Percentiles rank a stretch among this genome's conserved stretches.
Conservation (phyloP, 2,888 invertebrate species). For the Panopea generosa region DNA sequence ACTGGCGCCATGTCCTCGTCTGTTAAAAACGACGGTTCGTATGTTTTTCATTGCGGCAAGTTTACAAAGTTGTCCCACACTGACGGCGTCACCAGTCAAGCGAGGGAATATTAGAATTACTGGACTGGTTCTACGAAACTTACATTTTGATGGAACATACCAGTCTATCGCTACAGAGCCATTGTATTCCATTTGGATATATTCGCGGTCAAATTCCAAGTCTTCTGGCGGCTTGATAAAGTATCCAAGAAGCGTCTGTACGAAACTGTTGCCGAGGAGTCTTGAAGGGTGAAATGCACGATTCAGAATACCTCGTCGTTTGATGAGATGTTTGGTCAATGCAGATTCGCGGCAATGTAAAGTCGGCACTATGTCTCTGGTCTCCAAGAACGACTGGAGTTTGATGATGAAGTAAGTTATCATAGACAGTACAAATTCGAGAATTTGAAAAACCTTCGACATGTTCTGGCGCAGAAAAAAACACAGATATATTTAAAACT, state of each 20-base stretch:
- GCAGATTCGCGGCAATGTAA: constrained; percentile 78
- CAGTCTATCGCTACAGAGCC: constrained; percentile 82
- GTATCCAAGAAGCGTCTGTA: constrained; percentile 76
- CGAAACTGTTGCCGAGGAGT: constrained; percentile 70
- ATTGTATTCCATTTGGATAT: constrained; percentile 79
- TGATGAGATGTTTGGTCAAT: constrained; percentile 74
- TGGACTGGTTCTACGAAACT: constrained; percentile 62
- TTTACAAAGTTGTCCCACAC: constrained; percentile 65
- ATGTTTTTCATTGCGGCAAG: constrained; percentile 70
- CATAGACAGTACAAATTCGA: no score
- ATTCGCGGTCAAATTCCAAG: constrained; percentile 76
- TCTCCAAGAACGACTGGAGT: not conserved
- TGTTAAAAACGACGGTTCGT: constrained; percentile 79
- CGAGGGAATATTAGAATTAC: constrained; percentile 78
- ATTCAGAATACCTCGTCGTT: constrained; percentile 69
- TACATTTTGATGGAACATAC: constrained; percentile 61
- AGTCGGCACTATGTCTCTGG: constrained; percentile 58
- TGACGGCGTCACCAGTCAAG: constrained; percentile 73
- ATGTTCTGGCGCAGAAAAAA: no score
- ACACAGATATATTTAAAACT: no score
- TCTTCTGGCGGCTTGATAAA: constrained; percentile 42
- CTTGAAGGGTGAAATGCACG: constrained; percentile 71
- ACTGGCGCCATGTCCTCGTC: constrained; percentile 79
- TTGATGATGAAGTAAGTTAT: no score
- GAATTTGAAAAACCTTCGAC: no score